phyloP scores from a whole-genome alignment of 2,888 invertebrate species.

The Drosophila meridionalis region DNA sequence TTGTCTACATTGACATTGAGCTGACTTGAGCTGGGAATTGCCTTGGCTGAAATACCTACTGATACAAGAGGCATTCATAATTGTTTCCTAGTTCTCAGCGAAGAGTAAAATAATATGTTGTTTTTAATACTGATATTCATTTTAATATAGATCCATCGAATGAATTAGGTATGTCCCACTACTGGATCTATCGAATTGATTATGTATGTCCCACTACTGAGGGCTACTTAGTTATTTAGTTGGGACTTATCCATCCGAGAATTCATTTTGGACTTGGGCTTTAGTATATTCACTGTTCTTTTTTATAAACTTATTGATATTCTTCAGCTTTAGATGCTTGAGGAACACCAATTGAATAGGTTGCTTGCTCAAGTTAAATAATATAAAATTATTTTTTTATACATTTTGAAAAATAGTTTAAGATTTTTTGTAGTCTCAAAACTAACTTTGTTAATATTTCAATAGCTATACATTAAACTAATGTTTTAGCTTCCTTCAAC shows the following conservation, averaged over 20 bases:
- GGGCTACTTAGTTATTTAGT: background rate
- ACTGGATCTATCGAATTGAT: too few relatives aligned
- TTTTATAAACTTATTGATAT: background rate
- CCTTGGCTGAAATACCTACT: background rate
- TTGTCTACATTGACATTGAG: background rate
- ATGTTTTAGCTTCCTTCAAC: too few relatives aligned
- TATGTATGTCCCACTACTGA: background rate
- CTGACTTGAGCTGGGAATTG: background rate
- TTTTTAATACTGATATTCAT: background rate
- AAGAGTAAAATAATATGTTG: background rate
- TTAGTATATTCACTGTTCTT: background rate
- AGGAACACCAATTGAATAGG: background rate
- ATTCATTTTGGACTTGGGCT: fast-evolving
- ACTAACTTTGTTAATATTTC: too few relatives aligned
- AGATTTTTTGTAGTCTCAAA: background rate
- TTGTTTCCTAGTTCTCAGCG: background rate
- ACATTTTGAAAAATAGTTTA: background rate
- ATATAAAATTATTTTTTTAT: background rate
- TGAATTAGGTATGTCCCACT: background rate
- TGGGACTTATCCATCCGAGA: background rate
- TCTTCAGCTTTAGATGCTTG: background rate
- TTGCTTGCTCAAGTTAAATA: background rate
- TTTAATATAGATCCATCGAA: background rate
- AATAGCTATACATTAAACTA: too few relatives aligned
- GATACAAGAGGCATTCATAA: background rate